These are phyloP conservation scores for Peromyscus nudipes DNA, from an alignment of 2,797 vertebrate species.

Conservation along the genomic window DNA sequence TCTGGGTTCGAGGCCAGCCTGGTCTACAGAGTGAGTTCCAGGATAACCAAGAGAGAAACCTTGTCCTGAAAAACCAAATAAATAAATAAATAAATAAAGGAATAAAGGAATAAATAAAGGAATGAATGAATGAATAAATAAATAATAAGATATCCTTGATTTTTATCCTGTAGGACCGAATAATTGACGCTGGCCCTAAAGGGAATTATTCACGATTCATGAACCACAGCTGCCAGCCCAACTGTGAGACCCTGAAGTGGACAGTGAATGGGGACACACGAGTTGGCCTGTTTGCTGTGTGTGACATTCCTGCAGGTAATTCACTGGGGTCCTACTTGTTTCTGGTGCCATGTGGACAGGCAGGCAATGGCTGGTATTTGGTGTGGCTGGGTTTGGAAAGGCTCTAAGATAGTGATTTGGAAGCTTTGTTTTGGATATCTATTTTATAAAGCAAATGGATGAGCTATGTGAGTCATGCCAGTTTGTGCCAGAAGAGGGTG, in stretches of 20 bases:
- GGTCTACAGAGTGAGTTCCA: neutral
- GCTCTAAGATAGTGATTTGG: neutral
- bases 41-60: neutral
- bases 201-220: conserved; percentile 99
- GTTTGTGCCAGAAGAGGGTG: neutral
- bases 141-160: too few relatives aligned
- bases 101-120: too few relatives aligned
- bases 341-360: neutral
- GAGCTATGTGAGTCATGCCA: neutral
- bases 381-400: rapidly evolving
- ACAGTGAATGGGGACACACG: conserved; percentile 98
- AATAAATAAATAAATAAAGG: too few relatives aligned
- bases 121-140: too few relatives aligned
- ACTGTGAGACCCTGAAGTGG: conserved; percentile 99
- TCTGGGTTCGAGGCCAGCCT: neutral
- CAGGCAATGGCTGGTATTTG: neutral
- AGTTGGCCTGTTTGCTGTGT: conserved; percentile 96
- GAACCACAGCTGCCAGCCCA: conserved; percentile 99
- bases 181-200: conserved; percentile 98
- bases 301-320: conserved; percentile 95
- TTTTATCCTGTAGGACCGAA: conserved; percentile 92
- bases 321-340: rapidly evolving
- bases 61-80: neutral
- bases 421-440: neutral
- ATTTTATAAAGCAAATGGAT: neutral